These are phyloP conservation scores for Vulpes ferrilata DNA, from an alignment of 2,113 vertebrate genomes.

Conservation along the genomic window DNA sequence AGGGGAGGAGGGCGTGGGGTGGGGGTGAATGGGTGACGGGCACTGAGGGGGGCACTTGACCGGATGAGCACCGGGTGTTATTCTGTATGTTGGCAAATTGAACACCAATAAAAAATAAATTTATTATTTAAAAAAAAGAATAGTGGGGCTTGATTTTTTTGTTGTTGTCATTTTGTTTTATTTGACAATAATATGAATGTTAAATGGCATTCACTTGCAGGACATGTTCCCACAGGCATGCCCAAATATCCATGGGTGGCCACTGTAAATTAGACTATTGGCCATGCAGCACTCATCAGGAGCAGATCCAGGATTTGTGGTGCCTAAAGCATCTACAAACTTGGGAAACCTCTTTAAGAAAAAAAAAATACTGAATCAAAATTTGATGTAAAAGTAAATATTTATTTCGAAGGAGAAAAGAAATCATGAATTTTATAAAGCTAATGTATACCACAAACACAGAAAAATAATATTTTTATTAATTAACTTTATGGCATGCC, in stretches of 20 bases:
- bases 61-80: too few species aligned
- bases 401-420: background rate
- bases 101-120: too few species aligned
- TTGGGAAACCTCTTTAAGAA: conserved; percentile 4
- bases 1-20: too few species aligned
- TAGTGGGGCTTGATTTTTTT: background rate
- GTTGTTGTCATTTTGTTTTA: background rate
- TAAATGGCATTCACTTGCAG: background rate
- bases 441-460: background rate
- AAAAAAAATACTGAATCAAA: conserved; percentile 35
- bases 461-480: background rate
- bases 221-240: background rate
- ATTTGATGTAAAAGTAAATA: background rate
- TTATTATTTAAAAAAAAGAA: too few species aligned
- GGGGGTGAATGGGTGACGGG: too few species aligned
- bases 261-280: background rate
- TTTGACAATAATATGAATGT: background rate
- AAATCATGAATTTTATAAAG: background rate
- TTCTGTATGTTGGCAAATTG: too few species aligned
- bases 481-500: background rate
- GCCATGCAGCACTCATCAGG: background rate
- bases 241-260: background rate
- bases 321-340: background rate
- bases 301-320: background rate
- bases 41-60: too few species aligned